Base-by-base conservation (phyloP, 2,888 invertebrate species). In the Palloptera scutellata region DNA sequence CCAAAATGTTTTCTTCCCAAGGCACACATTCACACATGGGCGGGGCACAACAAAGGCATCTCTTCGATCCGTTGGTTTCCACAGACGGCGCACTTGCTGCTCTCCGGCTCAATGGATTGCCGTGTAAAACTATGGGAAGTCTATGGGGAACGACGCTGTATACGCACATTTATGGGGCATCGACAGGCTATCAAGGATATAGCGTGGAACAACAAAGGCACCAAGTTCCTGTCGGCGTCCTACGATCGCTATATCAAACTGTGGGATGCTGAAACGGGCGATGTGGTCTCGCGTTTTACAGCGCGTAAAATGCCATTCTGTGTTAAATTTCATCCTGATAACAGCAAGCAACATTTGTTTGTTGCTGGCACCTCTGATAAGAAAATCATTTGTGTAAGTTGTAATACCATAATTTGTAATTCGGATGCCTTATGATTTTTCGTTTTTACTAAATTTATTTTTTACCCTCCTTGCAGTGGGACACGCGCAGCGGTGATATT, bases 51-150 rank as follows among this genome's bases (percentile, higher is more conserved):
- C 20, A 98, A 98, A 85, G 97, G 97, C 58, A 92, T 99, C 77
- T 93, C 98, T 0, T 93, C 95, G 0, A 95, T 96, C 71, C 90
- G 96, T 67, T 98, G 97, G 95, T 94, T 97, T 79, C 99, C 99
- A 0, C 87, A 88, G 73, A 94, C 96, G 0, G 98, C 97, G 0
- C 99, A 99, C 86, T 89, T 99, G 68, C 87, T 99, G 77, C 87
- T 99, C 1, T 98, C 98, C 0, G 95, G 94, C 62, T 94, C 97
- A 75, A 97, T 99, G 98, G 99, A 99, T 85, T 92, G 93, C 75
- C 90, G 97, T 74, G 94, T 98, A 64, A 98, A 99, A 88, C 92
- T 99, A 42, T 99, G 98, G 98, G 98, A 99, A 85, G 98, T 98
- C 1, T 99, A 97, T 83, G 96, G 97, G 70, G 94, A 96, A 54